Conservation (phyloP, 2,888 invertebrate genomes). For the Thyatira batis region DNA sequence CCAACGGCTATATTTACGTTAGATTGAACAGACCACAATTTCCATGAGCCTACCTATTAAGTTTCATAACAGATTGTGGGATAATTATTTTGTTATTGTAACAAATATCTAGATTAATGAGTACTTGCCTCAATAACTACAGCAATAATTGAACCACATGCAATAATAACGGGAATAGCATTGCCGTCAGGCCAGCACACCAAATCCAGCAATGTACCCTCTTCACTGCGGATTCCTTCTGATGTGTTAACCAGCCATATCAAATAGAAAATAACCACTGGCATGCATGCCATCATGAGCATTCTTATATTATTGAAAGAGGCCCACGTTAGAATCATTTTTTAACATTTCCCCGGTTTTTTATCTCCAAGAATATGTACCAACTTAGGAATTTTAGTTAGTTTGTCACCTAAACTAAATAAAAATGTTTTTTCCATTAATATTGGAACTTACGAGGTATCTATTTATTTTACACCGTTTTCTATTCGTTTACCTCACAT, state of each 20-base stretch:
- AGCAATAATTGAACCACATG: conserved; percentile 66
- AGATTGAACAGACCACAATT: too few species aligned
- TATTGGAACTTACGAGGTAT: too few species aligned
- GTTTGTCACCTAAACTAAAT: too few species aligned
- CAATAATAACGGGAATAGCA: conserved; percentile 73
- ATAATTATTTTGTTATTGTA: too few species aligned
- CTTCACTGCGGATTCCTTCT: conserved; percentile 72
- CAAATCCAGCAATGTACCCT: conserved; percentile 69
- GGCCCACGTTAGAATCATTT: conserved; percentile 70
- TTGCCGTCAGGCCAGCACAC: conserved; percentile 78
- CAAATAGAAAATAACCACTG: conserved; percentile 71
- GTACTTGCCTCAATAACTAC: conserved; percentile 67
- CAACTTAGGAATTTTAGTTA: too few species aligned
- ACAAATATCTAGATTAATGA: not conserved
- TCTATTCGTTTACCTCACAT: too few species aligned
- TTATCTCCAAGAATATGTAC: too few species aligned
- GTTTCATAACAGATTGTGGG: too few species aligned
- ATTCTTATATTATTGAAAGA: conserved; percentile 74
- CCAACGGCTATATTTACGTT: too few species aligned
- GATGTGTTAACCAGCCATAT: conserved; percentile 76
- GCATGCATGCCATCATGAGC: conserved; percentile 75
- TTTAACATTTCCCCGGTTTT: not conserved
- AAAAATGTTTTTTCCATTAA: too few species aligned
- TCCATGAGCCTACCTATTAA: too few species aligned
- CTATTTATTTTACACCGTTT: too few species aligned